These are phyloP conservation scores for Lacerta agilis DNA, from an alignment of 2,797 vertebrate species.

Conservation along the genomic window DNA sequence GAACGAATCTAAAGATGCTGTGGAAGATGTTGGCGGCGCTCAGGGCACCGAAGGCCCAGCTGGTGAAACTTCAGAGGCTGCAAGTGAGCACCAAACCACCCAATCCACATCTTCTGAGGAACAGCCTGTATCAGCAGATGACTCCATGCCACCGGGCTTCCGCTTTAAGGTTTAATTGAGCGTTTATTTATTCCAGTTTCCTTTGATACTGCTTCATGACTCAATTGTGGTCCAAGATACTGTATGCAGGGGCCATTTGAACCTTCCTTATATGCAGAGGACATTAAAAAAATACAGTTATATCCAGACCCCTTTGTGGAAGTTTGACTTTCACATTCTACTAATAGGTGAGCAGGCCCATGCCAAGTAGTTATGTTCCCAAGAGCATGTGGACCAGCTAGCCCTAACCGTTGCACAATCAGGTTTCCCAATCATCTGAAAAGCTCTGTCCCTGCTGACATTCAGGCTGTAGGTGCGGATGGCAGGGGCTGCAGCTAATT, in stretches of 20 bases:
- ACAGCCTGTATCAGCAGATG: conserved; percentile 52
- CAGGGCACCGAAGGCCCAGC: conserved; percentile 67
- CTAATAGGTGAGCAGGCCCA: neutral
- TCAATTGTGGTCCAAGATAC: neutral
- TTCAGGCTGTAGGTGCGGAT: neutral
- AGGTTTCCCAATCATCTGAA: too few relatives aligned
- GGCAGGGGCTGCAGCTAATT: neutral
- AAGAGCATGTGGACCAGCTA: neutral
- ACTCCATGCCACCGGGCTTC: conserved; percentile 83
- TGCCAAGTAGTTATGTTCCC: neutral
- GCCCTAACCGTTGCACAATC: too few relatives aligned
- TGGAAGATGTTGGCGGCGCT: conserved; percentile 66
- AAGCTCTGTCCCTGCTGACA: neutral
- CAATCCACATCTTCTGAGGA: conserved; percentile 45
- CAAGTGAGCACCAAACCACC: conserved; percentile 43
- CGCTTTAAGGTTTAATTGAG: conserved; percentile 87
- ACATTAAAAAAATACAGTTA: neutral
- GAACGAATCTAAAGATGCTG: conserved; percentile 68
- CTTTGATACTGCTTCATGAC: neutral
- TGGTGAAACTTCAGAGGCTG: conserved; percentile 64
- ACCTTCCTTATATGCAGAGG: neutral
- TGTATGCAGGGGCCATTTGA: neutral
- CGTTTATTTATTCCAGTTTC: conserved; percentile 9
- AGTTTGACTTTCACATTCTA: neutral
- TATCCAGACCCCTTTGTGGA: neutral